Base-by-base conservation (phyloP, 2,888 invertebrate genomes). In the Oxystoma pomonae region DNA sequence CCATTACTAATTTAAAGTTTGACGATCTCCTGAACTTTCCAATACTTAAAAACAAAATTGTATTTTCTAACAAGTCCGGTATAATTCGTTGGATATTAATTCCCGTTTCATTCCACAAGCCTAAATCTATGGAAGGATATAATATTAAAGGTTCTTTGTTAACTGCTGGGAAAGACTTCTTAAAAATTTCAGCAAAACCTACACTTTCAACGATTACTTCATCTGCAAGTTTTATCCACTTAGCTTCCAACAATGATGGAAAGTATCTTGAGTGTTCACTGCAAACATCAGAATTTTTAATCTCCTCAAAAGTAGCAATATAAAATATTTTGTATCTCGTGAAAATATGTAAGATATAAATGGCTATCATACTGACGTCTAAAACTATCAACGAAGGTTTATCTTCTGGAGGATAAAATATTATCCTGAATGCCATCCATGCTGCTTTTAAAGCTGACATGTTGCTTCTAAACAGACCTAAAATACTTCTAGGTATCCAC, bases 151-250 rank as follows among this genome's bases (percentile, higher is more conserved):
- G 65, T 20, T 73, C 69, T 20, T 69, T 70, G 1, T 63, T 65
- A 3, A 75, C 55, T 5, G 71, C 68, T 2, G 78, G 77, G 64
- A 73, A 76, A 0, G 76, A 76, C 59, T 76, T 71, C 59, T 68
- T 70, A 60, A 78, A 73, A 20, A 78, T 71, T 18, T 77, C 76
- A 0, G 72, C 73, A 55, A 78, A 73, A 1, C 72, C 72, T 21
- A 72, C 72, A 1, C 73, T 75, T 67, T 76, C 75, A 5, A 78
- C 76, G 7, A 79, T 67, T 9, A 79, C 70, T 68, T 76, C 76
- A 62, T 77, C 70, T 0, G 78, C 77, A 16, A 72, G 63, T 62
- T 75, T 75, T 2, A 79, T 67, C 65, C 73, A 73, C 67, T 74
- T 75, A 1, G 73, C 73, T 21, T 73, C 74, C 9, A 75, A 60